phyloP scores from a whole-genome alignment of 1,140 invertebrate species.

The Proales similis region DNA sequence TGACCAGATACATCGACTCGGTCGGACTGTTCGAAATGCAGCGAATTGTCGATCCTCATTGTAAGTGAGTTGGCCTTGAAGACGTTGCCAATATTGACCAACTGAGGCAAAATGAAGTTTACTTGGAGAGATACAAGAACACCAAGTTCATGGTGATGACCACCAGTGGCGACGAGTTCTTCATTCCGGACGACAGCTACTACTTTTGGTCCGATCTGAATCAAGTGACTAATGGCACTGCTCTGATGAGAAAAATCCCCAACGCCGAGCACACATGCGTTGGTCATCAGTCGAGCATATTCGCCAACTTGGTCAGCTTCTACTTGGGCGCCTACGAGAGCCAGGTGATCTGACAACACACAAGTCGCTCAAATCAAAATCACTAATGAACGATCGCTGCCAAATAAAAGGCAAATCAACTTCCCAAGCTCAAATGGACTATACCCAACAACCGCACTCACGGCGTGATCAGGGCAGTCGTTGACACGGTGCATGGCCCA shows the following conservation, averaged over 20 bases:
- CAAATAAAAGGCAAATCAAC: no score
- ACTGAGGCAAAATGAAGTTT: no score
- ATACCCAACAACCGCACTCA: slow-evolving; percentile 24
- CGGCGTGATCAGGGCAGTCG: slow-evolving; percentile 8
- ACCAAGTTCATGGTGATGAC: slow-evolving; percentile 45
- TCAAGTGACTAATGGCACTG: slow-evolving; percentile 39
- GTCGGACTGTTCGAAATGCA: slow-evolving; percentile 40
- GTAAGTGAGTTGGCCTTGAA: no score
- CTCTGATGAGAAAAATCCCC: slow-evolving; percentile 38
- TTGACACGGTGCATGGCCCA: neutral
- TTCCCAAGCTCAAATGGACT: slow-evolving; percentile 31
- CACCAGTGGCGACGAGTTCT: slow-evolving; percentile 48
- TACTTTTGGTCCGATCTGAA: slow-evolving; percentile 44
- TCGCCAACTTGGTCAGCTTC: slow-evolving; percentile 42
- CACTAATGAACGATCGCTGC: no score
- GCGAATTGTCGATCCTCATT: slow-evolving; percentile 44
- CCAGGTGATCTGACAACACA: no score
- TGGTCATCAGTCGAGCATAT: slow-evolving; percentile 42
- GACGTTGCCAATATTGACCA: no score
- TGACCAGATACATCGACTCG: slow-evolving; percentile 19
- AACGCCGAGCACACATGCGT: slow-evolving; percentile 44
- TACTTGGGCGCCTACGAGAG: slow-evolving; percentile 41
- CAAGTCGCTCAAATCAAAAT: no score
- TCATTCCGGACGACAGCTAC: slow-evolving; percentile 46
- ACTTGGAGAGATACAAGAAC: slow-evolving; percentile 42